phyloP scores from a whole-genome alignment of 2,797 vertebrate species.

The Bryconaethiops microstoma region DNA sequence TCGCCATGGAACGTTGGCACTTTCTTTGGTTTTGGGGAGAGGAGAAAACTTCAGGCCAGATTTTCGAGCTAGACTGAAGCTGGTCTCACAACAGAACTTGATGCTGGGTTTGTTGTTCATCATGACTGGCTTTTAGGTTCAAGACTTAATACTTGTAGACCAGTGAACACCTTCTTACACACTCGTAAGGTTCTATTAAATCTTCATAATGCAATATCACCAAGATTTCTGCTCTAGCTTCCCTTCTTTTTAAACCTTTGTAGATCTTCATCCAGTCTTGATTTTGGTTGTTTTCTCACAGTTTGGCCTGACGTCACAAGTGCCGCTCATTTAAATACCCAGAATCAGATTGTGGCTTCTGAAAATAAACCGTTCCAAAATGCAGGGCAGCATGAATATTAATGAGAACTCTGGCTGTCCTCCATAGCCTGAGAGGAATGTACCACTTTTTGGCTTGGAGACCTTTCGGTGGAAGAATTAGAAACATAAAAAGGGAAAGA shows the following conservation, averaged over 20 bases:
- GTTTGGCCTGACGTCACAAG: slow-evolving; percentile 7
- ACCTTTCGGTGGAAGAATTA: not conserved
- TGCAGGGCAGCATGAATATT: not conserved
- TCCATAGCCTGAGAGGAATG: slow-evolving; percentile 6
- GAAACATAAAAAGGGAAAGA: too few relatives aligned
- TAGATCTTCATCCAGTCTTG: not conserved
- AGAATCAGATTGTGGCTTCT: not conserved
- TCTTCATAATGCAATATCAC: too few relatives aligned
- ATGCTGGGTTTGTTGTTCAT: not conserved
- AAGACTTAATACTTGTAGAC: not conserved
- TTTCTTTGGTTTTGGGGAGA: not conserved
- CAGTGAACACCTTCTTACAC: not conserved
- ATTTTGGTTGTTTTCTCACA: not conserved
- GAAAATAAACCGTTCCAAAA: slow-evolving; percentile 11
- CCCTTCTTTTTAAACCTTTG: not conserved
- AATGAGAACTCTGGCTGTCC: not conserved
- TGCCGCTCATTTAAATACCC: slow-evolving; percentile 6
- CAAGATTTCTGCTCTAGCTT: too few relatives aligned
- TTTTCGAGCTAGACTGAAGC: slow-evolving; percentile 3
- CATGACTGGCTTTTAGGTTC: not conserved
- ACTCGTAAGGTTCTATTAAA: not conserved
- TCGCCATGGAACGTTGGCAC: slow-evolving; percentile 43
- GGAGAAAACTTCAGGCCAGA: not conserved
- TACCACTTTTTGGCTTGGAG: not conserved
- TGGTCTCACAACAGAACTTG: not conserved